These are phyloP conservation scores for Seira ritae DNA, from an alignment of 2,888 invertebrate species.

Conservation along the genomic window DNA sequence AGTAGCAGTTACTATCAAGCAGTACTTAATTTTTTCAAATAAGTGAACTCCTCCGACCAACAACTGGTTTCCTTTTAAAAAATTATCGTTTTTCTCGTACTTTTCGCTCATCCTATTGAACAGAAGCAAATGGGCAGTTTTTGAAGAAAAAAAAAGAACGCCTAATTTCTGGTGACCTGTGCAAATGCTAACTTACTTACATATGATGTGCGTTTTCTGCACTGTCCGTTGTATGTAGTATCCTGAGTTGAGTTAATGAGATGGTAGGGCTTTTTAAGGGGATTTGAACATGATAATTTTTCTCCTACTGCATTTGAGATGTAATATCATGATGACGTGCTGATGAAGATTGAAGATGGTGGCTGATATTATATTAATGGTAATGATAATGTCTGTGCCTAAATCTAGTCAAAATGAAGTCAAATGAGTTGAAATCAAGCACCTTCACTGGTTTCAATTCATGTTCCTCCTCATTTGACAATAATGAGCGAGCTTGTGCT, in stretches of 20 bases:
- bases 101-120: background rate
- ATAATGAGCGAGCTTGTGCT: background rate
- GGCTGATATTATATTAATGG: conserved; percentile 36
- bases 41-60: conserved; percentile 19
- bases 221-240: background rate
- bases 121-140: conserved; percentile 12
- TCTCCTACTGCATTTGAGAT: conserved; percentile 5
- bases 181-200: background rate
- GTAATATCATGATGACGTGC: conserved; percentile 1
- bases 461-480: background rate
- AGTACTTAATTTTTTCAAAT: conserved; percentile 15
- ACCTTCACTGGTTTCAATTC: background rate
- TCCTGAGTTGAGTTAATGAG: no score
- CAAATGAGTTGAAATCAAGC: conserved; percentile 12
- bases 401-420: conserved; percentile 23
- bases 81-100: conserved; percentile 5
- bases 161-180: conserved; percentile 7
- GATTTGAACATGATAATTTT: conserved; percentile 13
- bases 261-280: background rate
- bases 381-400: conserved; percentile 24
- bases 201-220: background rate
- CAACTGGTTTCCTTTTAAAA: conserved; percentile 55
- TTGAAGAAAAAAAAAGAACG: background rate
- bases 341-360: conserved; percentile 27
- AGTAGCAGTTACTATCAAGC: conserved; percentile 21